A percentile compares a stretch with the other conserved stretches of the same genome.
phyloP scores from a whole-genome alignment of 2,797 vertebrate species.

The Distichodus sexfasciatus region DNA sequence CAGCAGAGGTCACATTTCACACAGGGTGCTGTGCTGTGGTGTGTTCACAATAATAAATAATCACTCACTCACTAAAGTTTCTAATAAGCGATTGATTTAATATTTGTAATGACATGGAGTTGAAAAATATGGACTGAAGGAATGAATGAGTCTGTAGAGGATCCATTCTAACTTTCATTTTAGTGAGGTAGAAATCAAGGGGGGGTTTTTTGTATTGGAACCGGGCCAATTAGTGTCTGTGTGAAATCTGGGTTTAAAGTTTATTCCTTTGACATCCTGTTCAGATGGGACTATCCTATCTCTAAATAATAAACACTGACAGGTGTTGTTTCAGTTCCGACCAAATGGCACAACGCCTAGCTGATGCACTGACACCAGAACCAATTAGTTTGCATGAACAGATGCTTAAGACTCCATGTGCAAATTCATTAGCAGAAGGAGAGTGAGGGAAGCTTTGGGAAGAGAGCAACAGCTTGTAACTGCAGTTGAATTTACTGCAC shows the following conservation, averaged over 20 bases:
- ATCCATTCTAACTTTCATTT: neutral
- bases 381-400: conserved; percentile 65
- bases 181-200: neutral
- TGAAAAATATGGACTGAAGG: too few species aligned
- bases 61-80: too few species aligned
- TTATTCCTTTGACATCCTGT: too few species aligned
- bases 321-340: conserved; percentile 30
- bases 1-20: too few species aligned
- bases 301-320: conserved; percentile 17
- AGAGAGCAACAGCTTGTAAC: too few species aligned
- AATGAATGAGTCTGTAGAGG: too few species aligned
- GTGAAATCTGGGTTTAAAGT: conserved; percentile 1
- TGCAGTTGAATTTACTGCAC: too few species aligned
- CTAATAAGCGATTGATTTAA: too few species aligned
- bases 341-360: conserved; percentile 50
- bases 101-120: too few species aligned
- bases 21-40: too few species aligned
- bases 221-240: neutral
- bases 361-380: conserved; percentile 52
- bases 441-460: conserved; percentile 47
- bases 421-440: conserved; percentile 52
- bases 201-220: neutral
- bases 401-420: conserved; percentile 53
- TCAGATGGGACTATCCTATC: neutral
- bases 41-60: too few species aligned